phyloP scores from a whole-genome alignment of 2,797 vertebrate genomes.

The Glyptemys insculpta region DNA sequence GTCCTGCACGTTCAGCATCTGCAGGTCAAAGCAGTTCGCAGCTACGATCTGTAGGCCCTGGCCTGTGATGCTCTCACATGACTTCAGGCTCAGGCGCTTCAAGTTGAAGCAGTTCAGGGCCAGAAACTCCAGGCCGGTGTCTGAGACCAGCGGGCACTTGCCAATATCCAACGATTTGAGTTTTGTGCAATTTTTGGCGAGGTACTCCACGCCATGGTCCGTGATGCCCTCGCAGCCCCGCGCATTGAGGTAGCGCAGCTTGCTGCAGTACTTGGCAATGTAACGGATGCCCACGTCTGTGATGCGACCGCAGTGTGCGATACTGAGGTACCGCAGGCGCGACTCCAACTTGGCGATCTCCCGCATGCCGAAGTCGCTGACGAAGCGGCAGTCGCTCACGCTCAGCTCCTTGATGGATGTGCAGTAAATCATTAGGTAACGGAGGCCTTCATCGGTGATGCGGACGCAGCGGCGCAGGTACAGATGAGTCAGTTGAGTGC shows the following conservation, averaged over 20 bases:
- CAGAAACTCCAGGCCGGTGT: conserved; percentile 94
- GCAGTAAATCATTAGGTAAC: conserved; percentile 96
- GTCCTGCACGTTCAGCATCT: conserved; percentile 98
- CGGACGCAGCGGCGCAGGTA: conserved; percentile 95
- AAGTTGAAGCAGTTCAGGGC: conserved; percentile 96
- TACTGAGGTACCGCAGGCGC: conserved; percentile 95
- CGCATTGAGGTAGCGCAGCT: conserved; percentile 92
- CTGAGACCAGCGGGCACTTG: conserved; percentile 96
- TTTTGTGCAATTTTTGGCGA: conserved; percentile 95
- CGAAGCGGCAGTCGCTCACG: conserved; percentile 94
- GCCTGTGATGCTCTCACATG: conserved; percentile 95
- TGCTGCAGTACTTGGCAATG: conserved; percentile 94
- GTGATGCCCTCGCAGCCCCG: conserved; percentile 96
- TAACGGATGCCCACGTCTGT: conserved; percentile 98
- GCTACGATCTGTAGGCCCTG: conserved; percentile 94
- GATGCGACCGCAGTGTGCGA: conserved; percentile 96
- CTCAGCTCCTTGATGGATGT: conserved; percentile 92
- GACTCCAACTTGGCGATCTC: conserved; percentile 97
- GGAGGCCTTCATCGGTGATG: conserved; percentile 94
- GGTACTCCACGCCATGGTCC: conserved; percentile 95
- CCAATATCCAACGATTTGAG: conserved; percentile 96
- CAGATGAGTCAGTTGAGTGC: conserved; percentile 95
- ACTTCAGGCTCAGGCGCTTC: conserved; percentile 94
- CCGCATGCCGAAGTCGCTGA: conserved; percentile 95
- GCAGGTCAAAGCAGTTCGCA: conserved; percentile 96